Base-by-base conservation (phyloP, 2,888 invertebrate genomes). In the Podabrus alpinus region DNA sequence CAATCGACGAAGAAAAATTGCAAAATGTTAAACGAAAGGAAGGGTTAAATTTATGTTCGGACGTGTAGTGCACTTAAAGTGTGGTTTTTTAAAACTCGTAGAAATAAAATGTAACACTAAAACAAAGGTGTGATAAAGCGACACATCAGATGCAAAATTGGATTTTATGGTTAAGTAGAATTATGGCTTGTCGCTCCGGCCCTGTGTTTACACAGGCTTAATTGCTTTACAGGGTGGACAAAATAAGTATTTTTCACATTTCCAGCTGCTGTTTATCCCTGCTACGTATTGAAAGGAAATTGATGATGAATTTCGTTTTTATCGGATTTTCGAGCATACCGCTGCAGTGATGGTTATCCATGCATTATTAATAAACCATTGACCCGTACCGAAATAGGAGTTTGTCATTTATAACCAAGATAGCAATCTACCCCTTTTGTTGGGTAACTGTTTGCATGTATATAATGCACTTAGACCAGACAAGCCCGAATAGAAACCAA, bases 331-430 rank as follows among this genome's bases (percentile, higher is more conserved):
- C 45, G 45, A 72, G 68, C 72, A 69, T 73, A 66, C 66, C 69
- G 69, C 21, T 69, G 69, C 60, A 69, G 29, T 73, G 69, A 73
- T 64, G 62, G 66, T 69, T 69, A 69, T 16, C 73, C 73, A 73
- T 73, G 73, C 73, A 73, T 73, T 73, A 73, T 73, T 73, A 73
- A 73, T 73, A 73, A 73, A 73, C 69, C 69, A 69, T 69, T 73
- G 73, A 73, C 73, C 73, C 73, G 73, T 69, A 69, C 60, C 69
- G 61, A 73, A 73, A 73, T 73, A 69, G 69, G 24, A 69, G 66
- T 59, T 59, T 45, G 66, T 66, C 69, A 69, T 69, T 66, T 73
- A 69, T 73, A 73, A 69, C 66, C 19, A n/a, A 59, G 73, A 73
- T 73, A 73, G 66, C 69, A 29, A 73, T 73, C 69, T 64, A 69